Percentiles rank a stretch among this genome's conserved stretches.
phyloP scores from a whole-genome alignment of 2,113 vertebrate species.

The Rhegmatorhina hoffmannsi region DNA sequence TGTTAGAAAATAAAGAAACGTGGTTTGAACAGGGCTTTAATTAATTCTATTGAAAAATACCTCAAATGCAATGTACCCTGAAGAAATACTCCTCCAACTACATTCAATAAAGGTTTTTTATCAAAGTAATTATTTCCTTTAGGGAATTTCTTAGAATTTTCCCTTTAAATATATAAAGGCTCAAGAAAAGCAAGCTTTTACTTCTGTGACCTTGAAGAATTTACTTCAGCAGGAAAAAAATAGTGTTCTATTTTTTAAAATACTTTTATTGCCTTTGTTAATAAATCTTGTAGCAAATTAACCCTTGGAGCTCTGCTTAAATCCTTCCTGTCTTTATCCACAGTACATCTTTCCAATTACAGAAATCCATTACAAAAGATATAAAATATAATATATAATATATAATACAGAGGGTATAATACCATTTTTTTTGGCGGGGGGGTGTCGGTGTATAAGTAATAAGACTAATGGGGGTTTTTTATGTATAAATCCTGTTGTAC shows the following conservation, averaged over 20 bases:
- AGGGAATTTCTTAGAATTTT: constrained; percentile 33
- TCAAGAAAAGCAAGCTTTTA: constrained; percentile 13
- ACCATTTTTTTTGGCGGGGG: background rate
- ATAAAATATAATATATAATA: background rate
- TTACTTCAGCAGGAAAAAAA: background rate
- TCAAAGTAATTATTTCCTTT: constrained; percentile 69
- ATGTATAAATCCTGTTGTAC: background rate
- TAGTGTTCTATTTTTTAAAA: background rate
- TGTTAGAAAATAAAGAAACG: constrained; percentile 33
- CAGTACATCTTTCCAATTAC: background rate
- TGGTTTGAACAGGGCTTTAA: constrained; percentile 48
- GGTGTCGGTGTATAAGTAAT: background rate
- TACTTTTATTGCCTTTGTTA: background rate
- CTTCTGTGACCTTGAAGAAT: constrained; percentile 29
- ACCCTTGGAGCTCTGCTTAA: background rate
- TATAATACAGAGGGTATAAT: background rate
- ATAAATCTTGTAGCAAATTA: background rate
- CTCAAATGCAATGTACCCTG: constrained; percentile 34
- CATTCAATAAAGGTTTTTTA: constrained; percentile 64
- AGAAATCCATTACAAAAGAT: background rate
- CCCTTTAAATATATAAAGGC: background rate
- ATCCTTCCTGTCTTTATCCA: background rate
- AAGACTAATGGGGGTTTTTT: background rate
- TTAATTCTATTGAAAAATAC: constrained; percentile 65
- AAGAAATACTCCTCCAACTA: constrained; percentile 49